A percentile compares a stretch with the other conserved stretches of the same genome.
Evolutionary conservation across 2,113 vertebrate genomes (phyloP).

Genomic region (Cnemophilus loriae): DNA sequence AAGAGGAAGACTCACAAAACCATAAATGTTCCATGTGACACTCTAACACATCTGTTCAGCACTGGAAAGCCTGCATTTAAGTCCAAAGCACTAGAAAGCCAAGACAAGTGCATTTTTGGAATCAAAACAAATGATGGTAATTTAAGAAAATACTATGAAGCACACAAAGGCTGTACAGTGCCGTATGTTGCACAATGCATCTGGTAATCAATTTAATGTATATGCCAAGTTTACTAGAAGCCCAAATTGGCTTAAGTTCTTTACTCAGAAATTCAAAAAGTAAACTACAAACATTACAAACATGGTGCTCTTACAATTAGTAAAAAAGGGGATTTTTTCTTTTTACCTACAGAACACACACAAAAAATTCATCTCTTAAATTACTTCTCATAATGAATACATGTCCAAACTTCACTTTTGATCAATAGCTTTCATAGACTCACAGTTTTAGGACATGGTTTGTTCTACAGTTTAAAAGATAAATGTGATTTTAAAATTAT

Average conservation of each 20-base stretch:
- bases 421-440: not conserved
- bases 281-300: slow-evolving; percentile 10
- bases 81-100: slow-evolving; percentile 29
- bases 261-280: slow-evolving; percentile 8
- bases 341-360: not conserved
- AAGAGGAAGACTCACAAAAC: slow-evolving; percentile 8
- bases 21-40: slow-evolving; percentile 6
- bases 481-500: not conserved
- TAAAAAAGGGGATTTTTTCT: not conserved
- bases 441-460: not conserved
- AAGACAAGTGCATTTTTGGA: slow-evolving; percentile 46
- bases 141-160: slow-evolving; percentile 54
- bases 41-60: slow-evolving; percentile 45
- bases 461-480: not conserved
- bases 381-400: not conserved
- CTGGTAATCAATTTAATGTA: slow-evolving; percentile 10
- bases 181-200: slow-evolving; percentile 45
- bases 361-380: slow-evolving; percentile 15
- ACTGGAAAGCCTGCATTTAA: slow-evolving; percentile 45
- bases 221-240: not conserved
- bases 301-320: not conserved
- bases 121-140: slow-evolving; percentile 52
- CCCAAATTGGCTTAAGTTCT: slow-evolving; percentile 3
- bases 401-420: slow-evolving; percentile 2
- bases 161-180: slow-evolving; percentile 33